Base-by-base conservation (phyloP, 2,888 invertebrate species). In the Dascillus cervinus region DNA sequence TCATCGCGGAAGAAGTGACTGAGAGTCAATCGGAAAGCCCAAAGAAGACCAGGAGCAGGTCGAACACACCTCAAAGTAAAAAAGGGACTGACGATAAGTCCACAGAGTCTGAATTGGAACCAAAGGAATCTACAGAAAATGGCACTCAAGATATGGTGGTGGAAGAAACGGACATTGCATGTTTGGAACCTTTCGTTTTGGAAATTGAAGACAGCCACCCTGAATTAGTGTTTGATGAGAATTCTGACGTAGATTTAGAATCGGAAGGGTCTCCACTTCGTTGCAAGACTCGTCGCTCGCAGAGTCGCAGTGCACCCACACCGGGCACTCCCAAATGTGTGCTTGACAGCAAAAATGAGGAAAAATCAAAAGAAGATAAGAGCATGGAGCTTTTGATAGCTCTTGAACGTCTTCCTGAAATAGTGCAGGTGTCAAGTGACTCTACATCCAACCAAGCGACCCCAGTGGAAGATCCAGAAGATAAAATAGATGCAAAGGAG, bases 201-300 rank as follows among this genome's bases (percentile, higher is more conserved):
- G 38, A 39, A 3, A 34, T 34, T n/a, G 60, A 60, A 29, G 55
- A 56, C 29, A 48, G 51, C 1, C 54, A 59, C 35, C 53, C 60
- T 1, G 62, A 62, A 45, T 34, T 61, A 12, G 50, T 55, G 20
- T 60, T 60, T 41, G 60, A 60, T 21, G 62, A 61, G 22, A 54
- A 43, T 35, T 60, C 60, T 3, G 56, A 60, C 32, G 36, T 45
- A 15, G 56, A 58, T 17, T 49, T 50, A 1, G 55, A 52, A 11
- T 40, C 47, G 4, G 58, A 59, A 37, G 49, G 47, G 19, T 64
- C 64, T 3, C 64, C 64, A 3, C 29, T 51, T 9, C 49, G 64
- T 25, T 63, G 64, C 33, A 48, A 41, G 25, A 65, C 64, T 1
- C 50, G 64, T n/a, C 46, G 64, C 10, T 62, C 62, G 3, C 57